phyloP scores from a whole-genome alignment of 1,140 invertebrate species.

The Saccostrea glomerata region DNA sequence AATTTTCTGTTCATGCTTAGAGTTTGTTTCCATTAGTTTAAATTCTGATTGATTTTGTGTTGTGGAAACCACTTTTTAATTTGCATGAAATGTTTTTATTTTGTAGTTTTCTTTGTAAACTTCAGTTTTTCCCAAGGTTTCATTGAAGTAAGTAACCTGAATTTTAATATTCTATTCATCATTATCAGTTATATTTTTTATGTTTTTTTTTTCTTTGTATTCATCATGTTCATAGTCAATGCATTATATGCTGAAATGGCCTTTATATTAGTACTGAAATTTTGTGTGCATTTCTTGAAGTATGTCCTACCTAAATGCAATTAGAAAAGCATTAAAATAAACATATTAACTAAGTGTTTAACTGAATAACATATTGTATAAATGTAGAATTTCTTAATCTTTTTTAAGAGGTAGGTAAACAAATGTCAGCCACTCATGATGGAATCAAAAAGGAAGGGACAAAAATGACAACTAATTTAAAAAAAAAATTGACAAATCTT shows the following conservation, averaged over 20 bases:
- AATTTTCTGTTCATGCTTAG: not conserved
- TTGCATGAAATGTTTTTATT: constrained; percentile 10
- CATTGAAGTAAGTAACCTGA: not conserved
- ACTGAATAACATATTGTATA: no score
- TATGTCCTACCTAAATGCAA: no score
- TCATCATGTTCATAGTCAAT: not conserved
- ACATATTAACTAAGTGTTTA: no score
- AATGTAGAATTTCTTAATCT: no score
- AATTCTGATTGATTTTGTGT: not conserved
- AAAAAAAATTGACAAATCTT: no score
- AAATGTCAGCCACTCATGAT: no score
- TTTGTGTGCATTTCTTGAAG: no score
- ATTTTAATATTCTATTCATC: not conserved
- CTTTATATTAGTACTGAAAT: no score
- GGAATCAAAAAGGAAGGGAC: no score
- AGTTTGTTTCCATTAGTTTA: not conserved
- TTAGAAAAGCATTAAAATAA: no score
- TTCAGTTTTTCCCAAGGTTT: not conserved
- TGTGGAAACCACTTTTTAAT: not conserved
- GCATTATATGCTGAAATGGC: not conserved
- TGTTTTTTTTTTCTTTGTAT: not conserved
- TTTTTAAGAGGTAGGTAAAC: no score
- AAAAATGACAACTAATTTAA: no score
- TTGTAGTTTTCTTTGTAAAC: constrained; percentile 8
- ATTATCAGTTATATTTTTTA: not conserved